A percentile compares a stretch with the other conserved stretches of the same genome.
These are phyloP conservation scores for Fundulus diaphanus DNA, from an alignment of 2,797 vertebrate species.

Conservation along the genomic window DNA sequence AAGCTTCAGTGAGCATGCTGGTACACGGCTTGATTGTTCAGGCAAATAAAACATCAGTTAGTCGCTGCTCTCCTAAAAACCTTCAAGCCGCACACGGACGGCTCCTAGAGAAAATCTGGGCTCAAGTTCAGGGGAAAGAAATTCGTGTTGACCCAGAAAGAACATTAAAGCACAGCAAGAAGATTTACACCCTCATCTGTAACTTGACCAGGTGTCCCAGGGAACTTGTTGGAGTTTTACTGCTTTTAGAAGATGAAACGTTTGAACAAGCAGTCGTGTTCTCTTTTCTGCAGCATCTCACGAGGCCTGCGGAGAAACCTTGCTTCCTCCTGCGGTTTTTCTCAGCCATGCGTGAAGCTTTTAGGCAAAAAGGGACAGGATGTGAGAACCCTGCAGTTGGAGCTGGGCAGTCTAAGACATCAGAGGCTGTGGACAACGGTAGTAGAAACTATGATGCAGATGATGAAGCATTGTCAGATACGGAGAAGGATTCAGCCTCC, in stretches of 20 bases:
- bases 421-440: neutral
- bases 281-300: neutral
- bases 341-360: neutral
- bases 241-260: neutral
- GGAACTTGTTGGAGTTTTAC: neutral
- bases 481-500: neutral
- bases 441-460: neutral
- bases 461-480: neutral
- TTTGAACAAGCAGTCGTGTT: neutral
- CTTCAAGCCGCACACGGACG: neutral
- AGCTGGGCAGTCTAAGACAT: too few species aligned
- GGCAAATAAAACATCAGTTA: neutral
- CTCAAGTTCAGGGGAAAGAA: neutral
- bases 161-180: neutral
- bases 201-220: neutral
- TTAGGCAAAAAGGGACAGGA: neutral
- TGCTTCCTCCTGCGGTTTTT: neutral
- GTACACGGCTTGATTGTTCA: neutral
- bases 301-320: neutral
- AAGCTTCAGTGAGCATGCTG: neutral
- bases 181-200: neutral
- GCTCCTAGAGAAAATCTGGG: neutral
- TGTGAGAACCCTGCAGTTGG: neutral
- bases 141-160: neutral
- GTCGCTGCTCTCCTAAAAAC: neutral